Evolutionary conservation across 2,797 vertebrate species (phyloP).

Genomic region (Tympanoctomys barrerae): DNA sequence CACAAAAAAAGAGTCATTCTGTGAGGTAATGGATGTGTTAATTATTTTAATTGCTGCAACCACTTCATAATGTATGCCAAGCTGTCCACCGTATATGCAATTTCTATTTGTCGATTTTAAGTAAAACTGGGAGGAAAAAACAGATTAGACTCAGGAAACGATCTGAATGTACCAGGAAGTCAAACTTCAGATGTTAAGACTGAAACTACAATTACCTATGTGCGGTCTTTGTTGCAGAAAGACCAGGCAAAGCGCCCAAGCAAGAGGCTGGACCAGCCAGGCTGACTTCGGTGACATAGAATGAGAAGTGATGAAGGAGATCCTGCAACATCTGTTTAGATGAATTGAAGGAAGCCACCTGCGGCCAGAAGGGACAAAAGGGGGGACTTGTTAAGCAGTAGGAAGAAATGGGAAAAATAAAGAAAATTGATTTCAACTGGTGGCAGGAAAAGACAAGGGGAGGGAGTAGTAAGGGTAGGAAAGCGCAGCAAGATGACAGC

Average conservation of each 20-base stretch:
- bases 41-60: not conserved
- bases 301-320: not conserved
- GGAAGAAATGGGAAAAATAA: not conserved
- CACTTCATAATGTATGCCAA: not conserved
- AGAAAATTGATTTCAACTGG: not conserved
- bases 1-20: not conserved
- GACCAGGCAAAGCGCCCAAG: not conserved
- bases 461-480: not conserved
- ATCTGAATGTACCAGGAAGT: not conserved
- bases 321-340: not conserved
- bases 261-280: not conserved
- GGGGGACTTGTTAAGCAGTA: not conserved
- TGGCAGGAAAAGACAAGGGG: not conserved
- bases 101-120: not conserved
- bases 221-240: not conserved
- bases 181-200: not conserved
- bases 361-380: not conserved
- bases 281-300: not conserved
- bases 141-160: not conserved
- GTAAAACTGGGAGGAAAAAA: not conserved
- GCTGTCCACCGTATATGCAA: not conserved
- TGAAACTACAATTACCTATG: not conserved
- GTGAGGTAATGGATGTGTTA: not conserved
- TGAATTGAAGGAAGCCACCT: slow-evolving; percentile 8
- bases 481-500: not conserved